A percentile compares a stretch with the other conserved stretches of the same genome.
Evolutionary conservation across 2,113 vertebrate species (phyloP).

Genomic region (Zapus hudsonius): DNA sequence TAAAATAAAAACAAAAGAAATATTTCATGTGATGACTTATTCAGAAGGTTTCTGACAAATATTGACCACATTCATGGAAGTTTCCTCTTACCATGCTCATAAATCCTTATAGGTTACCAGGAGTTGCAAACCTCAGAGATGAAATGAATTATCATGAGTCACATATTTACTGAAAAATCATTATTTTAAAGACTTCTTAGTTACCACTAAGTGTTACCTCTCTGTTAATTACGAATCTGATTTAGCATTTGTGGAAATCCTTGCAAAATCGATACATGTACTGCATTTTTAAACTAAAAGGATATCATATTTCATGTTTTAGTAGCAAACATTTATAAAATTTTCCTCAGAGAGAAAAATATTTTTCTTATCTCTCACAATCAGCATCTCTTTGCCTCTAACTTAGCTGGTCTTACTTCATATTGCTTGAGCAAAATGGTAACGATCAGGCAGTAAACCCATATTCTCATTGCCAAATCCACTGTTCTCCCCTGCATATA

Average conservation of each 20-base stretch:
- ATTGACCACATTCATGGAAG: neutral
- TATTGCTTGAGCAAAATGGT: neutral
- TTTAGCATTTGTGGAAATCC: neutral
- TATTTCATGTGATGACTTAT: neutral
- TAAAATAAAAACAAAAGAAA: no score
- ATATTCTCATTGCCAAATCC: neutral
- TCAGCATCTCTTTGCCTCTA: neutral
- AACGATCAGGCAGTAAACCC: neutral
- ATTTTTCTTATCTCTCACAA: neutral
- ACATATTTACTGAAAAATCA: neutral
- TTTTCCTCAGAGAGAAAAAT: neutral
- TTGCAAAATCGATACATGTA: neutral
- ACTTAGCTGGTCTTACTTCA: neutral
- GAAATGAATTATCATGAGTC: neutral
- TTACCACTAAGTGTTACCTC: neutral
- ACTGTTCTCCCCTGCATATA: neutral
- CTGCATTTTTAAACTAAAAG: slow-evolving; percentile 27
- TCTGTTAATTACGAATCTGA: neutral
- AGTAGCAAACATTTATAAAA: neutral
- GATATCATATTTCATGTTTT: neutral
- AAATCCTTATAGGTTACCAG: neutral
- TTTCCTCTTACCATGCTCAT: neutral
- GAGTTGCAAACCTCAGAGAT: neutral
- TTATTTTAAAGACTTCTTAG: neutral
- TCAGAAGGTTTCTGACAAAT: slow-evolving; percentile 9